These are phyloP conservation scores for Pseudomyrmex concolor DNA, from an alignment of 1,140 invertebrate genomes.

Conservation along the genomic window DNA sequence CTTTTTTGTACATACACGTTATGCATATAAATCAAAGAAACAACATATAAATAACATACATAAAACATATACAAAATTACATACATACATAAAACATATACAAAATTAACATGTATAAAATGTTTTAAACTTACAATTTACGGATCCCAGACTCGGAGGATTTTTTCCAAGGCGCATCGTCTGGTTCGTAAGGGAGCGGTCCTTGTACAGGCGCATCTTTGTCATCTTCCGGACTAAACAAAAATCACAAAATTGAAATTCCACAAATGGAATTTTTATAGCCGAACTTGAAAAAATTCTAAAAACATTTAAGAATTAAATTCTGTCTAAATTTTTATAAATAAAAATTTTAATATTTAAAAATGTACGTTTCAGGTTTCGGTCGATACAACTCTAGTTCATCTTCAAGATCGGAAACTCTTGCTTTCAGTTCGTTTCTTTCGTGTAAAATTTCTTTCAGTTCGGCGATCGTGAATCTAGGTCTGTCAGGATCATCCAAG, in stretches of 20 bases:
- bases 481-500: constrained; percentile 92
- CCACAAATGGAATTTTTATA: too few species aligned
- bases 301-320: not conserved
- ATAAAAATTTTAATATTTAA: not conserved
- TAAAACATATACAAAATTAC: too few species aligned
- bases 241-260: constrained; percentile 4
- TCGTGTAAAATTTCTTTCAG: constrained; percentile 95
- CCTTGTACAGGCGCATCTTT: constrained; percentile 96
- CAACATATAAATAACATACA: too few species aligned
- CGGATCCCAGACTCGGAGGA: constrained; percentile 93
- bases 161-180: constrained; percentile 96
- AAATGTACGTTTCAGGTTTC: constrained; percentile 84
- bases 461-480: constrained; percentile 95
- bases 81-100: not conserved
- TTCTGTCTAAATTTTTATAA: constrained; percentile 1
- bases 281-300: too few species aligned
- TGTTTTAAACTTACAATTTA: constrained; percentile 93
- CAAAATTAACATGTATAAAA: not conserved
- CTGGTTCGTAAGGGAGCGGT: constrained; percentile 97
- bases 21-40: not conserved
- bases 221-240: constrained; percentile 85
- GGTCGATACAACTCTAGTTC: constrained; percentile 91
- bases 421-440: constrained; percentile 94
- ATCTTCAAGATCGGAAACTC: constrained; percentile 94
- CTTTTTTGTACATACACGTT: not conserved